phyloP scores from a whole-genome alignment of 2,113 vertebrate species.

The Gnathonemus longibarbis region DNA sequence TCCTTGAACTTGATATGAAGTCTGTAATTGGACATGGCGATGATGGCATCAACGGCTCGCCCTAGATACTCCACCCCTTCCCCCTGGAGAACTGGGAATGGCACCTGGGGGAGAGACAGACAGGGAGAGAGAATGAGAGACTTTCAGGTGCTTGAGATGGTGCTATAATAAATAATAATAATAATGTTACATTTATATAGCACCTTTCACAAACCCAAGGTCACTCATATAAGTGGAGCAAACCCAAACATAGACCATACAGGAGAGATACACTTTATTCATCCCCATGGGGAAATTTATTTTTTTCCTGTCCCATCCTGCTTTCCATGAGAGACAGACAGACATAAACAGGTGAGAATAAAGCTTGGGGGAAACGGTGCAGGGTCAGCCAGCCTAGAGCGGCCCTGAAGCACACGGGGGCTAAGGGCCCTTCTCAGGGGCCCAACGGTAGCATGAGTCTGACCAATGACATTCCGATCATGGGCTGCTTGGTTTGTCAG shows the following conservation, averaged over 20 bases:
- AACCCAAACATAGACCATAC: not conserved
- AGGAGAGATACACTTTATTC: not conserved
- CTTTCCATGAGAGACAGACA: not conserved
- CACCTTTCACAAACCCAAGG: not conserved
- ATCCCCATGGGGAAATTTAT: not conserved
- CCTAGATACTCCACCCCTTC: conserved; percentile 96
- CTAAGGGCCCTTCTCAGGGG: not conserved
- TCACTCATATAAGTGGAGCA: not conserved
- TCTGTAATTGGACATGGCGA: conserved; percentile 97
- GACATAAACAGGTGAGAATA: not conserved
- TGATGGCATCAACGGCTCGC: conserved; percentile 84
- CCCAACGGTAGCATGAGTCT: not conserved
- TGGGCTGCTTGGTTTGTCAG: not conserved
- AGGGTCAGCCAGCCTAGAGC: not conserved
- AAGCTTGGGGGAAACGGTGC: not conserved
- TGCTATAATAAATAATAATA: not conserved
- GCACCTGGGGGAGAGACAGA: conserved; percentile 67
- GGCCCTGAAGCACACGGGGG: not conserved
- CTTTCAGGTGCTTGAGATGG: not conserved
- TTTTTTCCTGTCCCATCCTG: not conserved
- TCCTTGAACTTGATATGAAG: conserved; percentile 98
- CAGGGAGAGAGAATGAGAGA: not conserved
- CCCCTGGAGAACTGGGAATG: conserved; percentile 90
- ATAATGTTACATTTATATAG: not conserved
- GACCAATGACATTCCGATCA: not conserved